Evolutionary conservation across 23 tunicate genomes (phyloP), one percentile per base, ranked within the genome.

Genomic region (Diplosoma virens): DNA sequence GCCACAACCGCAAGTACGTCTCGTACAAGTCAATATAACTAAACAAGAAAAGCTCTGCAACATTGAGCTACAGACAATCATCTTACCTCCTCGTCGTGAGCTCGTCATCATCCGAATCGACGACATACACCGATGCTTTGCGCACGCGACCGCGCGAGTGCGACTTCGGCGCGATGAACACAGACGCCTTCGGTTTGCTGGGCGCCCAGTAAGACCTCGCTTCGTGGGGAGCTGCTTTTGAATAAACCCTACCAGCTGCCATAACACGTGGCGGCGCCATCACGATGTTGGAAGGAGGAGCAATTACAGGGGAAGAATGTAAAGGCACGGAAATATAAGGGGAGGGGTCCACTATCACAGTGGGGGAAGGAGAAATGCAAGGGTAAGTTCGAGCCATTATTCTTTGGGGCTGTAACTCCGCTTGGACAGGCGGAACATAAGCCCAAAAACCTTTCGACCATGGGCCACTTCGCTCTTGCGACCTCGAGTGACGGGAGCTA

Each of bases 51-150:
- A 41, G 50, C 50, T 41, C 50, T 7, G 50, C 9, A 41, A 41
- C 9, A 41, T 41, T n/a, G n/a, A n/a, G n/a, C n/a, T n/a, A n/a
- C n/a, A n/a, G n/a, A n/a, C n/a, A n/a, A n/a, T 45, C 30, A 17
- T 30, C 56, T 60, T 59, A 85, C 91, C 84, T 66, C 36, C 83
- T 58, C 37, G 81, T 37, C 0, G 95, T 83, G 28, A 21, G 30
- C 29, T 86, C 93, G 22, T 88, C 95, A 7, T 81, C 94, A 47
- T 80, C 81, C 37, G 79, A 34, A 14, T 76, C 83, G 25, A 67
- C 60, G 16, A 75, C 63, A 66, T 73, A 73, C 6, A 70, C 77
- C 56, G 46, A 59, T 5, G 87, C 81, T 69, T 79, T 88, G 1
- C 83, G 46, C 53, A 76, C 24, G 16, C 80, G 59, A 11, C 78